Base-by-base conservation (phyloP, 2,113 vertebrate species). In the Lasiurus borealis region DNA sequence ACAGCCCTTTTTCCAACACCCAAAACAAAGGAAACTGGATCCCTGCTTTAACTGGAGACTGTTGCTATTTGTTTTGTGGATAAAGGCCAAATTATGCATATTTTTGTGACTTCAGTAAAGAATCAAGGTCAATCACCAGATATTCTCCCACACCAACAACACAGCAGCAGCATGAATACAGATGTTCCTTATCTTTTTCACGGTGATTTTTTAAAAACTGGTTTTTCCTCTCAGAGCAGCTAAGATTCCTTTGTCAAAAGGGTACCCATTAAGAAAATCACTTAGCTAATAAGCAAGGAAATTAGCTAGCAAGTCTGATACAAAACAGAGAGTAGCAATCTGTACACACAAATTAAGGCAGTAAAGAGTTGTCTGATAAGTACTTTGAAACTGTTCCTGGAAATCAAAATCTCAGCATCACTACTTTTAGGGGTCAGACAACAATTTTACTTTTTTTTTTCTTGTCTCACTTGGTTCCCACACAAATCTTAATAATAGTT, bases 281-380 rank as follows among this genome's bases (percentile, higher is more conserved):
- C 52, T 96, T 96, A 68, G 69, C 71, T 93, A 95, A 93, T 91
- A 93, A 96, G 90, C 68, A 95, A 94, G 88, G 50, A 93, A 95
- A 97, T 95, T 93, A 97, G 85, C 80, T 91, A 86, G 68, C 72
- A 77, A 88, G 75, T 31, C 82, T 84, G 83, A 86, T 81, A 84
- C 71, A 81, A 94, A 96, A 80, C n/a, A 92, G 90, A 91, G 1
- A 77, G 84, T 52, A 80, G 78, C 52, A 85, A 93, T 92, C 66
- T 34, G 46, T 72, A 77, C 66, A 77, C 64, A 50, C 76, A 90
- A 94, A 88, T 95, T 57, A 85, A 85, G 48, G 90, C 36, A n/a
- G 57, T n/a, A 66, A 85, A 86, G 68, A 90, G 62, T 31, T 90
- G 85, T 90, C 87, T 84, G 82, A 94, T 83, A 90, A 93, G 71